phyloP scores from a whole-genome alignment of 2,888 invertebrate species.

The Opisthograptis luteolata region DNA sequence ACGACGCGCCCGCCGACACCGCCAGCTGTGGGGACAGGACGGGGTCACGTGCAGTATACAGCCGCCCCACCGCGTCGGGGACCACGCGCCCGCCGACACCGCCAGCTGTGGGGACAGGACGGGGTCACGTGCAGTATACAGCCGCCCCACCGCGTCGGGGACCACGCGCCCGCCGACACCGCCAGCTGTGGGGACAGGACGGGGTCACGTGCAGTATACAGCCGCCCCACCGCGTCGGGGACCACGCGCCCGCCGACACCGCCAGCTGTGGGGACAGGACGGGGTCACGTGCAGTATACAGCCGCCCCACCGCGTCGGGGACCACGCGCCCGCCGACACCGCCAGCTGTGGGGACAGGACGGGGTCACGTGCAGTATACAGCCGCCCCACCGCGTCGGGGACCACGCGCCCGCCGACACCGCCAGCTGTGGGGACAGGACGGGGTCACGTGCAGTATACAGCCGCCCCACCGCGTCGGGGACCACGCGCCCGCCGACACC shows the following conservation, averaged over 20 bases:
- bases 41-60: no score
- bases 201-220: no score
- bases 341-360: constrained; percentile 51
- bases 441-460: no score
- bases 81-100: constrained; percentile 50
- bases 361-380: no score
- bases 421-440: constrained; percentile 51
- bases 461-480: constrained; percentile 69
- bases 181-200: constrained; percentile 51
- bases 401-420: constrained; percentile 50
- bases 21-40: constrained; percentile 51
- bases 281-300: no score
- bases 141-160: constrained; percentile 69
- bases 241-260: constrained; percentile 50
- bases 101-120: constrained; percentile 51
- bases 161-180: constrained; percentile 50
- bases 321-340: constrained; percentile 50
- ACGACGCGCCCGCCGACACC: constrained; percentile 50
- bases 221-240: constrained; percentile 69
- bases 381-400: constrained; percentile 69
- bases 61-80: constrained; percentile 69
- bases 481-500: constrained; percentile 50
- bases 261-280: constrained; percentile 51
- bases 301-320: constrained; percentile 69
- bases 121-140: no score